phyloP scores from a whole-genome alignment of 1,140 invertebrate genomes.

The Littorina saxatilis region DNA sequence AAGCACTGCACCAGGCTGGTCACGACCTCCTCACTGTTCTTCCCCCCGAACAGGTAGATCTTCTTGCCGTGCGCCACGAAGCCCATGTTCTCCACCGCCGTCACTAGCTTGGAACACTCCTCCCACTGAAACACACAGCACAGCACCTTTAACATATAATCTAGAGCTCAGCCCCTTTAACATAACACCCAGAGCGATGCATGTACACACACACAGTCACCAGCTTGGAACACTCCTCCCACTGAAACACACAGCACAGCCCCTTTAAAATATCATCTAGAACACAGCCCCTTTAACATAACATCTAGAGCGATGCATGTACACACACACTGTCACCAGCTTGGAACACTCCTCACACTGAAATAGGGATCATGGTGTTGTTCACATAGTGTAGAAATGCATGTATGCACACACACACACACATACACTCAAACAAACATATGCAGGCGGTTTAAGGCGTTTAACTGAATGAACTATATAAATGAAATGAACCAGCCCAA shows the following conservation, averaged over 20 bases:
- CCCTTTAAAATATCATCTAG: background rate
- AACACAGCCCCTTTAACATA: background rate
- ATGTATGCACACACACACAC: too few relatives aligned
- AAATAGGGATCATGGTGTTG: too few relatives aligned
- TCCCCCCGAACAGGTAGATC: constrained; percentile 70
- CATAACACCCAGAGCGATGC: background rate
- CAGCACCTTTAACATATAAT: background rate
- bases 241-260: constrained; percentile 40
- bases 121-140: constrained; percentile 55
- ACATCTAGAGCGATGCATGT: too few relatives aligned
- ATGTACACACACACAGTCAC: constrained; percentile 43
- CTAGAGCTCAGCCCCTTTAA: background rate
- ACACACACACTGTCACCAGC: constrained; percentile 47
- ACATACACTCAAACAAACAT: too few relatives aligned
- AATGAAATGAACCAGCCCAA: too few relatives aligned
- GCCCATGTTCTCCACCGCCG: constrained; percentile 72
- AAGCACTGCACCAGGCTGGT: constrained; percentile 71
- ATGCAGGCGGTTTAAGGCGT: too few relatives aligned
- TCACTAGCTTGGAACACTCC: constrained; percentile 56
- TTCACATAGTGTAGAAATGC: too few relatives aligned
- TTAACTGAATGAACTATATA: too few relatives aligned
- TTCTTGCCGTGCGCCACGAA: constrained; percentile 66
- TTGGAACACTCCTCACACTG: constrained; percentile 60
- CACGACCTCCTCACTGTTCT: constrained; percentile 70
- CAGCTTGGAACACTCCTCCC: constrained; percentile 60